Conservation (phyloP, 2,797 vertebrate species). For the Sandelia bainsii region DNA sequence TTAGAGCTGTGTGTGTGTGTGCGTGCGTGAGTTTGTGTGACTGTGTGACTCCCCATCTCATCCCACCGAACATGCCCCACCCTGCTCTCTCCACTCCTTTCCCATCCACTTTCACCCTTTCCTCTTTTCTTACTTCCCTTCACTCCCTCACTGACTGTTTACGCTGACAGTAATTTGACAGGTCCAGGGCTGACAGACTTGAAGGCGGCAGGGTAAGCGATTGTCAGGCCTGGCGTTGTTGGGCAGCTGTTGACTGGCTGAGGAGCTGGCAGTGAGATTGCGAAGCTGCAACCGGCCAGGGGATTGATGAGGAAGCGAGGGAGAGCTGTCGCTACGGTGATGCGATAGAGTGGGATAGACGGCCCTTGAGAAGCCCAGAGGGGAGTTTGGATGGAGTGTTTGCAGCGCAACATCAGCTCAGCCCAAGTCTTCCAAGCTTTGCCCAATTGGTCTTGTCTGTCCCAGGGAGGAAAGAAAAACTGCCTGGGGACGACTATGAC, state of each 20-base stretch:
- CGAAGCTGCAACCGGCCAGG: conserved; percentile 75
- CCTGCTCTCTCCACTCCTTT: conserved; percentile 57
- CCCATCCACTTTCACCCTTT: conserved; percentile 60
- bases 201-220: conserved; percentile 81
- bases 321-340: conserved; percentile 73
- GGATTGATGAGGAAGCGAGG: conserved; percentile 75
- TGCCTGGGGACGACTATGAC: conserved; percentile 44
- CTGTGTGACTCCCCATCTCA: conserved; percentile 39
- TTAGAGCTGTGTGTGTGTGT: conserved; percentile 48
- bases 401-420: conserved; percentile 59
- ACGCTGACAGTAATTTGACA: conserved; percentile 85
- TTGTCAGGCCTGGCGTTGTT: conserved; percentile 82
- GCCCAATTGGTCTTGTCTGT: conserved; percentile 59
- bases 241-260: conserved; percentile 81
- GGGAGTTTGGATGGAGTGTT: conserved; percentile 32
- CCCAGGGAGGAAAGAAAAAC: conserved; percentile 40
- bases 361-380: conserved; percentile 67
- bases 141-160: conserved; percentile 49
- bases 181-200: conserved; percentile 80
- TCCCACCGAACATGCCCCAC: conserved; percentile 42
- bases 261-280: conserved; percentile 74
- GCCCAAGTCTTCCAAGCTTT: conserved; percentile 50
- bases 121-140: conserved; percentile 38
- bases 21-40: conserved; percentile 27
- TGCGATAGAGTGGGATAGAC: conserved; percentile 74